phyloP scores from a whole-genome alignment of 2,113 vertebrate species.

The Onychostoma macrolepis region DNA sequence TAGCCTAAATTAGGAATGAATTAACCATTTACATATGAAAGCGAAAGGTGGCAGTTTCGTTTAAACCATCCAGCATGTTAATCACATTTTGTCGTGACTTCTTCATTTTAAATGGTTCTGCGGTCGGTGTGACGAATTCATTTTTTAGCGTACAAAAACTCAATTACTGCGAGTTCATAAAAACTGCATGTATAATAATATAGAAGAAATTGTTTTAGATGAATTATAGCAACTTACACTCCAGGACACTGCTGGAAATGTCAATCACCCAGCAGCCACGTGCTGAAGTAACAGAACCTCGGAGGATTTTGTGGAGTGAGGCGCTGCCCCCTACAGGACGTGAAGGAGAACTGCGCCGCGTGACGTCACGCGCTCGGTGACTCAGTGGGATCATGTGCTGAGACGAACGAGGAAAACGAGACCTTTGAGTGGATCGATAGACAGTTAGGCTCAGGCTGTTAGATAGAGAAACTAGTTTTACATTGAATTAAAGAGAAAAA shows the following conservation, averaged over 20 bases:
- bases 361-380: constrained; percentile 57
- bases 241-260: no score
- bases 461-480: neutral
- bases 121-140: neutral
- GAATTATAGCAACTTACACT: neutral
- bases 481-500: constrained; percentile 29
- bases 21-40: neutral
- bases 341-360: neutral
- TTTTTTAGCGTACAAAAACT: constrained; percentile 4
- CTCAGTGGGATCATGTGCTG: constrained; percentile 54
- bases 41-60: neutral
- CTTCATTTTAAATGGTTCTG: neutral
- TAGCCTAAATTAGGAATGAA: neutral
- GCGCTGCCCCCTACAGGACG: constrained; percentile 46
- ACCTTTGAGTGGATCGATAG: constrained; percentile 28
- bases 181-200: neutral
- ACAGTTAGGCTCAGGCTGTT: neutral
- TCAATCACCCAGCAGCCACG: no score
- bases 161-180: constrained; percentile 13
- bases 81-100: neutral
- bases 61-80: neutral
- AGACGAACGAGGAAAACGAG: constrained; percentile 57
- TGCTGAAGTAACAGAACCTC: neutral
- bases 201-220: neutral
- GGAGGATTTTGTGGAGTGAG: neutral